phyloP scores from a whole-genome alignment of 1,140 invertebrate species.

The Drosophila asahinai region DNA sequence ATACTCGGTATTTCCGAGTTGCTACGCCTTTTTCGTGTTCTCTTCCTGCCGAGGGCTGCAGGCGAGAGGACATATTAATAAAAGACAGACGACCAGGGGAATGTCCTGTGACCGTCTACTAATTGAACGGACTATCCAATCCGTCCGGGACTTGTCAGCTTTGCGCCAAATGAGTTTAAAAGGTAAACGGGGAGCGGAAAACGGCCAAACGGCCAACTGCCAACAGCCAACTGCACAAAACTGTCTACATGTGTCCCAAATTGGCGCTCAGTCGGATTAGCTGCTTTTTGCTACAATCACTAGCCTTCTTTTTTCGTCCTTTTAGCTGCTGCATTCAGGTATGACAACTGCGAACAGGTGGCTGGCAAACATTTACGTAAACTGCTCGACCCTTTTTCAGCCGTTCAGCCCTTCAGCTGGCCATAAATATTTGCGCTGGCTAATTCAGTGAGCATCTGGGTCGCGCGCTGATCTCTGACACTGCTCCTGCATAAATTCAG shows the following conservation, averaged over 20 bases:
- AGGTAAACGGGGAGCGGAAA: constrained; percentile 32
- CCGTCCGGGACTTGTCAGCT: constrained; percentile 47
- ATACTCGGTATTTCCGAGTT: constrained; percentile 2
- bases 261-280: constrained; percentile 70
- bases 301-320: constrained; percentile 31
- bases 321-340: constrained; percentile 30
- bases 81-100: constrained; percentile 29
- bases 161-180: constrained; percentile 59
- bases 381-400: constrained; percentile 32
- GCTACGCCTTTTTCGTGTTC: constrained; percentile 1
- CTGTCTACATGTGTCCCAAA: constrained; percentile 66
- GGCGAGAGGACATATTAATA: constrained; percentile 57
- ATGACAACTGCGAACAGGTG: constrained; percentile 71
- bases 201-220: constrained; percentile 8
- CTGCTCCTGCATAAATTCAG: constrained; percentile 55
- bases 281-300: constrained; percentile 55
- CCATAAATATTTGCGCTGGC: constrained; percentile 57
- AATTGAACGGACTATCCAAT: constrained; percentile 58
- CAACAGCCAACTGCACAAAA: constrained; percentile 32
- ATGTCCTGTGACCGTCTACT: constrained; percentile 58
- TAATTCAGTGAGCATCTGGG: constrained; percentile 67
- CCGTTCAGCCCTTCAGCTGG: constrained; percentile 29
- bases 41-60: constrained; percentile 10
- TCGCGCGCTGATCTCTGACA: constrained; percentile 60
- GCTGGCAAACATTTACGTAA: constrained; percentile 65